Conservation (phyloP, 37 sponge, comb jelly and placozoan species). For the Oopsacas minuta region DNA sequence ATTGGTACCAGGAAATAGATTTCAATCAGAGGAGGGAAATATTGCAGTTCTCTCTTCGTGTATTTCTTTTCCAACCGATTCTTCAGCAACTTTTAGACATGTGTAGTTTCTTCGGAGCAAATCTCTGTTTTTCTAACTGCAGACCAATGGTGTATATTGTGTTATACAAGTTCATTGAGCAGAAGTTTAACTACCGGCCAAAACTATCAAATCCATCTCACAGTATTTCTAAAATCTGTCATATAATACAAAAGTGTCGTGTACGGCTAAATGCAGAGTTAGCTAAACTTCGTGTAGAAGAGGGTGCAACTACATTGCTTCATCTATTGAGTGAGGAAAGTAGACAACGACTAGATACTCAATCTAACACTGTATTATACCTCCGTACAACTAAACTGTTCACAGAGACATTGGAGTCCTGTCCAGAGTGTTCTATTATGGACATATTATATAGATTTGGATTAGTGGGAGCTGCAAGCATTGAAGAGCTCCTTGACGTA, state of each 20-base stretch:
- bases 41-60: not conserved
- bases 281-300: not conserved
- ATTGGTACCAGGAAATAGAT: not conserved
- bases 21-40: not conserved
- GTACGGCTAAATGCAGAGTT: not conserved
- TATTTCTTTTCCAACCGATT: not conserved
- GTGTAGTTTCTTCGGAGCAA: conserved; percentile 2
- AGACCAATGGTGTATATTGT: not conserved
- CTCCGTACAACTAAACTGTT: not conserved
- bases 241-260: not conserved
- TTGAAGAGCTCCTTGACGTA: conserved; percentile 3
- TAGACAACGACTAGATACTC: not conserved
- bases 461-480: not conserved
- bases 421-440: not conserved
- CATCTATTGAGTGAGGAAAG: conserved; percentile 1
- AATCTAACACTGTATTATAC: not conserved
- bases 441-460: not conserved
- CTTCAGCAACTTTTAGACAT: conserved; percentile 11
- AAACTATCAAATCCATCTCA: not conserved
- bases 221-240: not conserved
- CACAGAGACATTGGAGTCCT: not conserved
- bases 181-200: not conserved
- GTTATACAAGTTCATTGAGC: not conserved
- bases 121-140: not conserved
- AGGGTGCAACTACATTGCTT: not conserved